Evolutionary conservation across 2,113 vertebrate genomes (phyloP).

Genomic region (Tenebrosternarchus preto): DNA sequence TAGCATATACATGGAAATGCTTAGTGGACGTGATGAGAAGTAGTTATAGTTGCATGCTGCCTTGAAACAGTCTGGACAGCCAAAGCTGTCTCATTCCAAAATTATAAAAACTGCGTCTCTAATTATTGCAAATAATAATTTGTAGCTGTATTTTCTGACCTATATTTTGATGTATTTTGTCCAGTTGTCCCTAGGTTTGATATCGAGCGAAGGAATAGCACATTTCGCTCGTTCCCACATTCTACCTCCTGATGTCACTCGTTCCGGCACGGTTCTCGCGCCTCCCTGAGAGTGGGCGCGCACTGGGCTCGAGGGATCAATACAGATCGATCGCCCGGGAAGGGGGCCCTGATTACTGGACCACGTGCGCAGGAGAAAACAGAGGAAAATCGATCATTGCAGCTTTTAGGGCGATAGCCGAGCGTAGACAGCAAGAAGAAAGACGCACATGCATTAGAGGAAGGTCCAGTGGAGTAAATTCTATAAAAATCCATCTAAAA

Average conservation of each 20-base stretch:
- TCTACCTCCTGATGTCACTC: slow-evolving; percentile 54
- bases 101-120: background rate
- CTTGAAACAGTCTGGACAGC: too few relatives aligned
- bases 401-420: slow-evolving; percentile 82
- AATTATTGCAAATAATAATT: background rate
- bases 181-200: slow-evolving; percentile 13
- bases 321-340: slow-evolving; percentile 79
- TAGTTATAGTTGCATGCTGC: too few relatives aligned
- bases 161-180: slow-evolving; percentile 39
- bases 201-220: slow-evolving; percentile 35
- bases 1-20: too few relatives aligned
- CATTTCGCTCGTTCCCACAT: slow-evolving; percentile 46
- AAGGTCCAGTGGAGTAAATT: slow-evolving; percentile 18
- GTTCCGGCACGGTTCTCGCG: slow-evolving; percentile 50
- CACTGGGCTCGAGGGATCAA: slow-evolving; percentile 72
- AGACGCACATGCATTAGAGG: slow-evolving; percentile 47
- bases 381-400: slow-evolving; percentile 84
- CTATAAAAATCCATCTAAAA: slow-evolving; percentile 37
- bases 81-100: too few relatives aligned
- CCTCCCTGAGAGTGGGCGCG: slow-evolving; percentile 53
- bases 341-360: slow-evolving; percentile 84
- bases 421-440: slow-evolving; percentile 68
- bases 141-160: slow-evolving; percentile 10
- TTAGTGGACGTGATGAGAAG: too few relatives aligned
- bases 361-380: slow-evolving; percentile 82